phyloP scores from a whole-genome alignment of 2,113 vertebrate species.

The Tricholaema leucomelas region DNA sequence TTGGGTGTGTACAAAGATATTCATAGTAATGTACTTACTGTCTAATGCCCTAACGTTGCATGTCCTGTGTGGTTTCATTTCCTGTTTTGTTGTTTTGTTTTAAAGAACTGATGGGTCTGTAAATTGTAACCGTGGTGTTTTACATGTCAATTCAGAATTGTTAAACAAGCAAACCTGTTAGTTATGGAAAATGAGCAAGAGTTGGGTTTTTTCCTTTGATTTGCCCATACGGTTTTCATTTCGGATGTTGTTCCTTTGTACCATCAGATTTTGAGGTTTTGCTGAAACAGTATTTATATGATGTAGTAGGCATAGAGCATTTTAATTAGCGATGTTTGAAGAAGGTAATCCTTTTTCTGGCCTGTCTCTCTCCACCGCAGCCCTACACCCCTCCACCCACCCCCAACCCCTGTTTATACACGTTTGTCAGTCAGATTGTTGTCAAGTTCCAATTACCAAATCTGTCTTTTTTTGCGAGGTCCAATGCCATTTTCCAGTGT shows the following conservation, averaged over 20 bases:
- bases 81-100: conserved; percentile 82
- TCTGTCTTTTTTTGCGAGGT: conserved; percentile 28
- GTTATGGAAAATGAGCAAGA: conserved; percentile 61
- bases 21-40: conserved; percentile 80
- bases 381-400: background rate
- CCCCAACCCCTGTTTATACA: background rate
- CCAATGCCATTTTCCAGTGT: background rate
- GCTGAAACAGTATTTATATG: conserved; percentile 46
- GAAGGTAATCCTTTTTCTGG: conserved; percentile 47
- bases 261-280: conserved; percentile 47
- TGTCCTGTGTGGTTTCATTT: conserved; percentile 88
- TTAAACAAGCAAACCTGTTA: conserved; percentile 73
- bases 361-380: conserved; percentile 7
- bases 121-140: conserved; percentile 93
- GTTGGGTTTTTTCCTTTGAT: conserved; percentile 69
- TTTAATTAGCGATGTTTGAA: conserved; percentile 57
- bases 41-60: conserved; percentile 91
- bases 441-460: conserved; percentile 19
- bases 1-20: conserved; percentile 69
- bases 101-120: conserved; percentile 88
- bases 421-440: conserved; percentile 1
- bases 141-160: conserved; percentile 87
- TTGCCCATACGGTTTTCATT: conserved; percentile 54
- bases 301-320: conserved; percentile 27
- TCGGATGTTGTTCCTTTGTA: conserved; percentile 47